Evolutionary conservation across 2,888 invertebrate genomes (phyloP).

Genomic region (Torymus tubicola): DNA sequence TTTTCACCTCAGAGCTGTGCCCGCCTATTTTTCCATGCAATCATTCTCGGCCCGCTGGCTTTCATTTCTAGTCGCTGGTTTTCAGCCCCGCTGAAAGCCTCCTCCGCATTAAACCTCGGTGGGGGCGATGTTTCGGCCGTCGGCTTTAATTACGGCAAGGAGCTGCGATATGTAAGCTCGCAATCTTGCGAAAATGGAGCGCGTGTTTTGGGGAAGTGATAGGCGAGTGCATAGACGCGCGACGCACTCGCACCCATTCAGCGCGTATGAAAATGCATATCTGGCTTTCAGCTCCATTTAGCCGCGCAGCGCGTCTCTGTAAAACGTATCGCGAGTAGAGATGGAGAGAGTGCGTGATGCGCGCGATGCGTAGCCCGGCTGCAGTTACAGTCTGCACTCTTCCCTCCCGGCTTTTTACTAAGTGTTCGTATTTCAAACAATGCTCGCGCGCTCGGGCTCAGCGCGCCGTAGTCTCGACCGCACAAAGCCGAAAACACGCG

Average conservation of each 20-base stretch:
- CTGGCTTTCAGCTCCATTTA: slow-evolving; percentile 50
- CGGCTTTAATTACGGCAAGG: no score
- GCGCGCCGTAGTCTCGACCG: slow-evolving; percentile 42
- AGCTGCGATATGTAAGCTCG: no score
- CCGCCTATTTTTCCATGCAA: no score
- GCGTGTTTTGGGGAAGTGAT: slow-evolving; percentile 7
- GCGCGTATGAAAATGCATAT: slow-evolving; percentile 46
- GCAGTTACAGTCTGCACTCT: not conserved
- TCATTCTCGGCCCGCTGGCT: no score
- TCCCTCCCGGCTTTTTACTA: slow-evolving; percentile 61
- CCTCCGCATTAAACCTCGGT: no score
- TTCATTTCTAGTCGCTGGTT: no score
- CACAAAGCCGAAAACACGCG: slow-evolving; percentile 42
- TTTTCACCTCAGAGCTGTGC: no score
- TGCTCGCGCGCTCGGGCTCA: slow-evolving; percentile 49
- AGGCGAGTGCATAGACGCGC: not conserved
- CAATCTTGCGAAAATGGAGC: not conserved
- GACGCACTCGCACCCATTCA: no score
- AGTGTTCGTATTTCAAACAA: slow-evolving; percentile 71
- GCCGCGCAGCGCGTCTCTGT: not conserved
- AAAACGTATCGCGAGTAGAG: not conserved
- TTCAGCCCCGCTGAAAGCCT: no score
- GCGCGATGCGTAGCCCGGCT: no score
- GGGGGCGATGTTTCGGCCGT: no score
- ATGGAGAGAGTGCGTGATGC: slow-evolving; percentile 10